Conservation (phyloP, 2,888 invertebrate species). For the Saturnia pavonia region DNA sequence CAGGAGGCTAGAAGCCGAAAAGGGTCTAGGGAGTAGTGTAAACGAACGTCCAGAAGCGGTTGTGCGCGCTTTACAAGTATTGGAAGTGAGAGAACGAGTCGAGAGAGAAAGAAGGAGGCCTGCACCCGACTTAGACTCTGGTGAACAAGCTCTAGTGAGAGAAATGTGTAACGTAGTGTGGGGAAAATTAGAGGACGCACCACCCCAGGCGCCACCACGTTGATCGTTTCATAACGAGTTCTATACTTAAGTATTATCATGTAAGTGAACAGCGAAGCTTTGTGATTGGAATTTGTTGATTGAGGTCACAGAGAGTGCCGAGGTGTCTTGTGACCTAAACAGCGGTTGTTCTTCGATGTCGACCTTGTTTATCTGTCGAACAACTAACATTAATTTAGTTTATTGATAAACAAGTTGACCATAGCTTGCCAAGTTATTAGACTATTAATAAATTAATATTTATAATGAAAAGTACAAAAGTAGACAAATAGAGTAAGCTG, state of each 20-base stretch:
- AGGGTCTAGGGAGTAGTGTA: constrained; percentile 86
- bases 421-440: constrained; percentile 20
- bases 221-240: constrained; percentile 34
- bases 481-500: constrained; percentile 17
- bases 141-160: constrained; percentile 94
- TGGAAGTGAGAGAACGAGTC: constrained; percentile 94
- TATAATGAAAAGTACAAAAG: constrained; percentile 65
- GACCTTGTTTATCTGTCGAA: constrained; percentile 64
- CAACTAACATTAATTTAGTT: constrained; percentile 44
- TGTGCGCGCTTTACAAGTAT: constrained; percentile 94
- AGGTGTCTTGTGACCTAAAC: constrained; percentile 69
- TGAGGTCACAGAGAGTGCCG: constrained; percentile 66
- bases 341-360: constrained; percentile 45
- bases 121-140: constrained; percentile 88
- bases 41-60: constrained; percentile 94
- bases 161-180: constrained; percentile 98
- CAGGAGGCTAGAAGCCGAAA: constrained; percentile 91
- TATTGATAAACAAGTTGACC: constrained; percentile 30
- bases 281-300: constrained; percentile 69
- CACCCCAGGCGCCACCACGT: constrained; percentile 81
- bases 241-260: constrained; percentile 30
- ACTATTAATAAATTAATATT: constrained; percentile 20
- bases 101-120: constrained; percentile 85
- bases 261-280: constrained; percentile 47
- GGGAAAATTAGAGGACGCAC: constrained; percentile 93